These are phyloP conservation scores for Elephas maximus DNA, from an alignment of 2,113 vertebrate species.

Conservation along the genomic window DNA sequence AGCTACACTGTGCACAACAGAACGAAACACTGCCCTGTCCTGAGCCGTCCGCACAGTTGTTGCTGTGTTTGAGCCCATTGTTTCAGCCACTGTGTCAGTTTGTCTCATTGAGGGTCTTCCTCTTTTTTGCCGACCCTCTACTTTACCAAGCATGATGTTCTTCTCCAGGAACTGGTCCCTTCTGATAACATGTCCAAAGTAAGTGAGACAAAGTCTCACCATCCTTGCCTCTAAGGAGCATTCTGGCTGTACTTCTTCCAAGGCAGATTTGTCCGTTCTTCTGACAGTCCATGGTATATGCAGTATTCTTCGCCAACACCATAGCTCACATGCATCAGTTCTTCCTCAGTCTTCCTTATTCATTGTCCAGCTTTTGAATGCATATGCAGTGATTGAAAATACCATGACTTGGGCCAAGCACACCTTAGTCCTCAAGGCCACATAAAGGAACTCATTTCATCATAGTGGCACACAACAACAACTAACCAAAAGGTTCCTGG, in stretches of 20 bases:
- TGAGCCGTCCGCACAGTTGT: not conserved
- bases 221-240: not conserved
- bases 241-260: not conserved
- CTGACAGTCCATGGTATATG: not conserved
- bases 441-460: too few species aligned
- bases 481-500: too few species aligned
- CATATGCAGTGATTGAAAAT: not conserved
- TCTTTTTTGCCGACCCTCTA: not conserved
- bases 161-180: not conserved
- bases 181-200: not conserved
- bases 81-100: not conserved
- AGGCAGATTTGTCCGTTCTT: not conserved
- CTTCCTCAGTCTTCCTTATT: not conserved
- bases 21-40: not conserved
- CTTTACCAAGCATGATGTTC: not conserved
- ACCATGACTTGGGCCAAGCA: not conserved
- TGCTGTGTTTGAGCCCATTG: not conserved
- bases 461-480: too few species aligned
- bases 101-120: not conserved
- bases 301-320: not conserved
- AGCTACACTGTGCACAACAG: not conserved
- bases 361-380: not conserved
- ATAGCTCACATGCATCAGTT: not conserved
- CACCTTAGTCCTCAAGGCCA: too few species aligned
- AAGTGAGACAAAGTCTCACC: not conserved